Base-by-base conservation (phyloP, 2,113 vertebrate genomes). In the Petromus typicus region DNA sequence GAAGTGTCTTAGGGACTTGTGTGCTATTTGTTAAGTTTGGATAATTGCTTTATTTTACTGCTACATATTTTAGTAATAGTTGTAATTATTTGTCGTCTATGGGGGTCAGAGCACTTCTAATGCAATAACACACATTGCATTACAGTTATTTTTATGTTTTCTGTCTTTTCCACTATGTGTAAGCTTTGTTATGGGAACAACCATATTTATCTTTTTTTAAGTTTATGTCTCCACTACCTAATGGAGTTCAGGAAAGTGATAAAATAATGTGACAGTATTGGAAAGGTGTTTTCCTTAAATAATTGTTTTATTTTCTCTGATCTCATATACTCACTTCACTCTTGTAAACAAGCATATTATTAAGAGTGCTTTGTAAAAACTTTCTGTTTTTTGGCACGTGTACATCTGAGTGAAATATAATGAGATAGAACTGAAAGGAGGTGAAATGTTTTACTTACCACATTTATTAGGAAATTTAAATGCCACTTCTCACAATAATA, bases 21-120 rank as follows among this genome's bases (percentile, higher is more conserved):
- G 23, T 12, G 30, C 48, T 87, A 79, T 95, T 92, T 93, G 88
- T 93, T 95, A 75, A 13, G 20, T 76, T 97, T 95, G 82, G 59
- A 86, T 83, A 92, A 93, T 91, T 93, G 34, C 22, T 86, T 76
- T 82, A 18, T 93, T 91, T 92, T 48, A 94, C 13, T 80, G 32
- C 18, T 89, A 18, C 37, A 54, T 90, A 92, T 89, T 94, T 95
- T 92, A 63, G 8, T 75, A 87, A 78, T 76, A 73, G 30, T 32
- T 86, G 9, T 89, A 90, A 95, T 82, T 93, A 91, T 87, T 73
- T 23, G 54, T 57, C 40, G 13, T 97, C 25, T 66, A 0, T 90
- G 5, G 7, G 20, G n/a, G 76, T 93, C 59, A 95, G n/a, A 64
- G 16, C 12, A 90, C 37, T 95, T 79, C 51, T 78, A 85, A 84